Conservation (phyloP, 2,797 vertebrate genomes). For the Gymnodraco acuticeps region DNA sequence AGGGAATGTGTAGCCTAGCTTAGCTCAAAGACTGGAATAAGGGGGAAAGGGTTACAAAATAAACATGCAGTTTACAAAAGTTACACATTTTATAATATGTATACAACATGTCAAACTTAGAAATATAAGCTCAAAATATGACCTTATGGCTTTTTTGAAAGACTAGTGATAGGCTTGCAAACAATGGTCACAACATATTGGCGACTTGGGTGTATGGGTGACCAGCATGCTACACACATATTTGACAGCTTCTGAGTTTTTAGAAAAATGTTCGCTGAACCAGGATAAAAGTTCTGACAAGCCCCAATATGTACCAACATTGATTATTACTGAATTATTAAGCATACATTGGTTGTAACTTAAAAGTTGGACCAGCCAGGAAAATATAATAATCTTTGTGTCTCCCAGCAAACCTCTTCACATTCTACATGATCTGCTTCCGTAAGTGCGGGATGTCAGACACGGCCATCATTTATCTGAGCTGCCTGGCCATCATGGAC, state of each 20-base stretch:
- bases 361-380: neutral
- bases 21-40: neutral
- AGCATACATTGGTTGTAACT: neutral
- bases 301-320: neutral
- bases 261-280: too few species aligned
- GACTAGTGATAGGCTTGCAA: too few species aligned
- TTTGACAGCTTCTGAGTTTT: too few species aligned
- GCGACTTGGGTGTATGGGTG: too few species aligned
- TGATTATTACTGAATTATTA: neutral
- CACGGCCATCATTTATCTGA: slow-evolving; percentile 81
- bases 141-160: too few species aligned
- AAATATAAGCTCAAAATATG: neutral
- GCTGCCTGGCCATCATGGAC: slow-evolving; percentile 83
- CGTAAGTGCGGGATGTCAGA: slow-evolving; percentile 84
- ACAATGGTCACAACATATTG: too few species aligned
- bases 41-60: neutral
- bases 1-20: neutral
- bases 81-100: neutral
- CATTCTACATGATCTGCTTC: slow-evolving; percentile 85
- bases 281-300: too few species aligned
- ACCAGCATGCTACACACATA: too few species aligned
- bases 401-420: slow-evolving; percentile 84
- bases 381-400: neutral
- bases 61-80: neutral
- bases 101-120: neutral